Evolutionary conservation across 2,797 vertebrate species (phyloP), one percentile per base, ranked within the genome.

Genomic region (Brotula barbata): DNA sequence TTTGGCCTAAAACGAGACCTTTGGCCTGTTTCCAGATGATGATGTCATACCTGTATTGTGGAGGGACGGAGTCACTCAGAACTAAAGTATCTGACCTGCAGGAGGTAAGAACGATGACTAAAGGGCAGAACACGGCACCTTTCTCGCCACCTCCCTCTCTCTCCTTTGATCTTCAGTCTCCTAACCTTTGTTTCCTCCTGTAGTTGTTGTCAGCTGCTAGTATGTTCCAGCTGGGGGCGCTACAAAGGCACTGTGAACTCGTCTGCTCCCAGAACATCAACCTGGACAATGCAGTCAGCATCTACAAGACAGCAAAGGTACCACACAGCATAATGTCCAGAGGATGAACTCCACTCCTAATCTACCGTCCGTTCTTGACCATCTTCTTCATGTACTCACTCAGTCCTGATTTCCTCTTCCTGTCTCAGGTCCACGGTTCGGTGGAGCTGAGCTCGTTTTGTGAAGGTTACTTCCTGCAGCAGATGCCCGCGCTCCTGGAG

Each of bases 11-110:
- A 77, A 37, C 25, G 2, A 55, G 22, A 8, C 15, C 6, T 70
- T 33, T 84, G 46, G 76, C 66, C 17, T 75, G 6, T 51, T 13
- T 72, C 13, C 79, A 94, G 97, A 93, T 97, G 92, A 93, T 99
- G 93, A 99, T 99, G 96, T 95, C 94, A 69, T 98, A 97, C 66
- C 90, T 99, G 55, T 99, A 99, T 87, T 95, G 95, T 0, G 97
- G 97, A 69, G 96, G 95, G 39, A 93, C 94, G 0, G 94, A 98
- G 71, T 90, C 94, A 4, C 90, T 98, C 87, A 92, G 91, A 81
- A 94, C 93, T 41, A 91, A 92, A 14, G 91, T 95, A 0, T 10
- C 89, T 0, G 94, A 96, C 72, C 81, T 98, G 81, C 77, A 98
- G 71, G 94, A 98, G 94, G 96, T 98, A 80, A 94, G 90, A 77